phyloP scores from a whole-genome alignment of 2,797 vertebrate species.

The Acrossocheilus fasciatus region DNA sequence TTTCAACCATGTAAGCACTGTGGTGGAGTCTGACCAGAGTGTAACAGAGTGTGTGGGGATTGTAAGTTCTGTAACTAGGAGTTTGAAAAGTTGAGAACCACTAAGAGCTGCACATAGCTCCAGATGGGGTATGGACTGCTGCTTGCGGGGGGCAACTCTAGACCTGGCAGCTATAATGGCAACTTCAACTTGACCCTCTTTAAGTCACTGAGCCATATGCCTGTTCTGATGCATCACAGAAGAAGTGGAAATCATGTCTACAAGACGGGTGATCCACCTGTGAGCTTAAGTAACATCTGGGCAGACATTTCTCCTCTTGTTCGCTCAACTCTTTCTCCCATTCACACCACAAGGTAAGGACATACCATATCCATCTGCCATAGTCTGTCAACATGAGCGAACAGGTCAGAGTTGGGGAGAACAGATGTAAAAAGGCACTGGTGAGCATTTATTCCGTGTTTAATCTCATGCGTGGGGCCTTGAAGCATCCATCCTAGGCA shows the following conservation, averaged over 20 bases:
- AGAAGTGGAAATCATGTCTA: not conserved
- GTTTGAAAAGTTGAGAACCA: not conserved
- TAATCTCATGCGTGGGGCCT: too few relatives aligned
- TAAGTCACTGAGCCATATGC: not conserved
- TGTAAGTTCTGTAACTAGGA: not conserved
- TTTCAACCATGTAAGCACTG: not conserved
- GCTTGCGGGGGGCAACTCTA: not conserved
- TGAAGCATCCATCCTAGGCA: too few relatives aligned
- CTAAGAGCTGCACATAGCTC: not conserved
- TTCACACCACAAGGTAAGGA: too few relatives aligned
- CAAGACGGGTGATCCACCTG: not conserved
- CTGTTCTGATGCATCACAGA: not conserved
- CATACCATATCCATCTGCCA: too few relatives aligned
- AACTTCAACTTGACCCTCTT: not conserved
- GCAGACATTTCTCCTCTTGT: too few relatives aligned
- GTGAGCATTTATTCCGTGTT: too few relatives aligned
- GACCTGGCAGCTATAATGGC: not conserved
- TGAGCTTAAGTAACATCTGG: too few relatives aligned
- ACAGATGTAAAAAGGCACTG: too few relatives aligned
- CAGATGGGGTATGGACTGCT: not conserved
- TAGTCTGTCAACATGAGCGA: too few relatives aligned
- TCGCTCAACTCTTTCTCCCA: too few relatives aligned
- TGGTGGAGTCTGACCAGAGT: constrained; percentile 45
- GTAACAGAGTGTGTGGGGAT: not conserved
- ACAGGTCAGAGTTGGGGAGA: too few relatives aligned